Conservation (phyloP, 2,113 vertebrate genomes). For the Axis porcinus region DNA sequence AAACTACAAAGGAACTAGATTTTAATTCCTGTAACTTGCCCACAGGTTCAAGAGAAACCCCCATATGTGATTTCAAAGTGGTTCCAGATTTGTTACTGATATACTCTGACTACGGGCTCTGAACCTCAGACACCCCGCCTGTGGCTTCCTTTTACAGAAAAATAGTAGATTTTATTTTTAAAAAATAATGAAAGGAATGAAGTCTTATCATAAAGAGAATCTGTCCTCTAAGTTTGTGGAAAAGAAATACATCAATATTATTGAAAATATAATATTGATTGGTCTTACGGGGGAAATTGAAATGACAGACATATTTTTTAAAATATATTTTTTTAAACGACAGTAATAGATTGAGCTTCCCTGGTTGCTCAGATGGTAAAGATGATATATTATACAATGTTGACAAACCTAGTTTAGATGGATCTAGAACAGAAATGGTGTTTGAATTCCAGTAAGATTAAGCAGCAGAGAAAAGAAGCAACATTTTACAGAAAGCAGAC, state of each 20-base stretch:
- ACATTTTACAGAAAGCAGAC: not conserved
- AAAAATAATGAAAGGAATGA: not conserved
- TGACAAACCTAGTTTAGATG: not conserved
- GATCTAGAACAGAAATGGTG: not conserved
- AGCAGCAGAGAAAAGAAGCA: not conserved
- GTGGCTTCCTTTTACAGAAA: not conserved
- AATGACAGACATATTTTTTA: not conserved
- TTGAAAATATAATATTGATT: not conserved
- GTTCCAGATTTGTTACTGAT: not conserved
- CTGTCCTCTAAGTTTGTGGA: not conserved
- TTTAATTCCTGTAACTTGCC: constrained; percentile 17
- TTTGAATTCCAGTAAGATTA: not conserved
- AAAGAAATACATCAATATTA: not conserved
- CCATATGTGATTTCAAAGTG: not conserved
- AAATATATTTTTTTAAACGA: not conserved
- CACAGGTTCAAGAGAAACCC: not conserved
- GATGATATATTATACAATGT: not conserved
- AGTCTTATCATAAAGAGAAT: not conserved
- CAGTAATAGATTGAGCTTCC: not conserved
- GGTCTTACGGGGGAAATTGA: not conserved
- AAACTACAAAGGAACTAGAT: not conserved
- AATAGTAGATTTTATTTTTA: not conserved
- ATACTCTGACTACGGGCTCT: not conserved
- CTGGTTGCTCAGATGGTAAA: not conserved
- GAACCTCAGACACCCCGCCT: not conserved